These are phyloP conservation scores for Formicarius rufipectus DNA, from an alignment of 2,113 vertebrate species.

Conservation along the genomic window DNA sequence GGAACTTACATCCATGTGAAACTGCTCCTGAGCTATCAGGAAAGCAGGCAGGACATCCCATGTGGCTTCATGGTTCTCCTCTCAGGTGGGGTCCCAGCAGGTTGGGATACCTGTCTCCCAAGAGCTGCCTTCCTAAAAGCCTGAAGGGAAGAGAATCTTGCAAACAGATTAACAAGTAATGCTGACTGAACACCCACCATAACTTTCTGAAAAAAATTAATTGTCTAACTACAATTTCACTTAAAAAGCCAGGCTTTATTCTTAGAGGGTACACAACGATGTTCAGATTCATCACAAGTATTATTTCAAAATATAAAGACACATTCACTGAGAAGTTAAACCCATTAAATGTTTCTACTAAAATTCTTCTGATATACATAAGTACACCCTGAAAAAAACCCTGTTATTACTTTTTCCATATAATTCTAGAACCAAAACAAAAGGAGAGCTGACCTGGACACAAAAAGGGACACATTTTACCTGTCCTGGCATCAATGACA, in stretches of 20 bases:
- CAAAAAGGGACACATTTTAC: not conserved
- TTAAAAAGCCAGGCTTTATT: constrained; percentile 13
- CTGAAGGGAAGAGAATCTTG: not conserved
- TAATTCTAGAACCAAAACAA: not conserved
- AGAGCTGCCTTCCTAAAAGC: not conserved
- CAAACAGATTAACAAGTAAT: not conserved
- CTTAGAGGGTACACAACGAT: not conserved
- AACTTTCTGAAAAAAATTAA: not conserved
- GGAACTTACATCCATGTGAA: not conserved
- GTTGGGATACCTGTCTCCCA: not conserved
- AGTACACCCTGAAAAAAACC: not conserved
- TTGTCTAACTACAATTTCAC: not conserved
- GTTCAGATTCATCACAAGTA: not conserved
- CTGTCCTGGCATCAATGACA: not conserved
- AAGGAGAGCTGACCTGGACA: not conserved
- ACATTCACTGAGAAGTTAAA: not conserved
- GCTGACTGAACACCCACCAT: not conserved
- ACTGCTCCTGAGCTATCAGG: not conserved
- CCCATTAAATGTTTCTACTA: not conserved
- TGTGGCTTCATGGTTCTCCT: not conserved
- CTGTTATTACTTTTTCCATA: not conserved
- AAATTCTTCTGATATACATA: not conserved
- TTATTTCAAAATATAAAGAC: not conserved
- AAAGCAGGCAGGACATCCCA: not conserved
- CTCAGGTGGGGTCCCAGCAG: not conserved